These are phyloP conservation scores for Lamellibrachia satsuma DNA, from an alignment of 2,888 invertebrate species.

Conservation along the genomic window DNA sequence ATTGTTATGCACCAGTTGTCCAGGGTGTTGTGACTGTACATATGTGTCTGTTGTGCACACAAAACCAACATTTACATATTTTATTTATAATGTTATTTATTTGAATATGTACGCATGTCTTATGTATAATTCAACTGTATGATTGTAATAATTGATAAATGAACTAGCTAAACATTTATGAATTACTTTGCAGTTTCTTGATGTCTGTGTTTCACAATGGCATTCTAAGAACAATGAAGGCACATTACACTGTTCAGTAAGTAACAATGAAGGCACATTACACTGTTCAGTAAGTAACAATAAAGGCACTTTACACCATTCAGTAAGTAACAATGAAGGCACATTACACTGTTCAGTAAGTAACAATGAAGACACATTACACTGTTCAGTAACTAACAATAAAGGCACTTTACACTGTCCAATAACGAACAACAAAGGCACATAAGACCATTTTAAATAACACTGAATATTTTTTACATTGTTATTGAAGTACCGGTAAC, in stretches of 20 bases:
- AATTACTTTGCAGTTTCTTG: slow-evolving; percentile 71
- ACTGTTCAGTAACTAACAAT: slow-evolving; percentile 67
- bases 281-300: slow-evolving; percentile 66
- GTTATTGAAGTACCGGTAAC: too few species aligned
- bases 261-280: slow-evolving; percentile 31
- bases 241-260: slow-evolving; percentile 75
- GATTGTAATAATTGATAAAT: neutral
- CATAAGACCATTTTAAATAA: slow-evolving; percentile 75
- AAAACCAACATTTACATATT: too few species aligned
- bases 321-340: slow-evolving; percentile 47
- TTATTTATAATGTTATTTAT: too few species aligned
- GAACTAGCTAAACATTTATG: neutral
- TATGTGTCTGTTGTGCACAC: too few species aligned
- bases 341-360: neutral
- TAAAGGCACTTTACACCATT: slow-evolving; percentile 81
- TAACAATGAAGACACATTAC: slow-evolving; percentile 77
- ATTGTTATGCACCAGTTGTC: too few species aligned
- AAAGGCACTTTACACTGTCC: neutral
- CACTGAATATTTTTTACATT: neutral
- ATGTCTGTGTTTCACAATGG: slow-evolving; percentile 84
- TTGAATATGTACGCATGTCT: too few species aligned
- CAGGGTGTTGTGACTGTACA: too few species aligned
- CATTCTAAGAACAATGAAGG: slow-evolving; percentile 79
- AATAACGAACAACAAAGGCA: slow-evolving; percentile 74
- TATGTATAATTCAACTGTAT: too few species aligned